Evolutionary conservation across 2,888 invertebrate genomes (phyloP).

Genomic region (Aleiodes leptofemur): DNA sequence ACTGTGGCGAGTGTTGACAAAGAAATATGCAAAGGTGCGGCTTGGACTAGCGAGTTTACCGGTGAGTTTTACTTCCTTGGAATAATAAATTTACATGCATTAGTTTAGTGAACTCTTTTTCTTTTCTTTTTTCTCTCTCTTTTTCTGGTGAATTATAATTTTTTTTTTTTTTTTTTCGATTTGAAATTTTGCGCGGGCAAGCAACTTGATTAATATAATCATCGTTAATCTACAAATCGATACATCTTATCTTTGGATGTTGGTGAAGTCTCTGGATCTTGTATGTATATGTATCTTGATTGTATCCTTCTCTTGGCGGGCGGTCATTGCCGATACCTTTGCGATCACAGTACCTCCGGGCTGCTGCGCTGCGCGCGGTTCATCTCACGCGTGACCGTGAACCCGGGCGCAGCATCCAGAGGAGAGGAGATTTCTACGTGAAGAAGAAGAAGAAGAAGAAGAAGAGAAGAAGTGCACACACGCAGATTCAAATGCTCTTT

Average conservation of each 20-base stretch:
- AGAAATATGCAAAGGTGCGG: constrained; percentile 79
- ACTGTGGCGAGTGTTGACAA: constrained; percentile 80
- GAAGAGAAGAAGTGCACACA: too few relatives aligned
- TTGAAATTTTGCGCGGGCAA: background rate
- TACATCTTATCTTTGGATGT: constrained; percentile 16
- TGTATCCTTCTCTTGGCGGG: constrained; percentile 25
- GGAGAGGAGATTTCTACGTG: too few relatives aligned
- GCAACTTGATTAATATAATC: constrained; percentile 27
- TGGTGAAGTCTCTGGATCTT: constrained; percentile 18
- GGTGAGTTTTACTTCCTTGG: constrained; percentile 63
- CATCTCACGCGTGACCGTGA: constrained; percentile 43
- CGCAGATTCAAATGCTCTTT: too few relatives aligned
- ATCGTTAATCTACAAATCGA: constrained; percentile 25
- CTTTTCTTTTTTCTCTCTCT: background rate
- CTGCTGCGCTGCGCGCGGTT: background rate
- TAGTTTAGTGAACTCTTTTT: background rate
- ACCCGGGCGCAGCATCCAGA: constrained; percentile 26
- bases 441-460: too few relatives aligned
- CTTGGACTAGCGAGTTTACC: constrained; percentile 75
- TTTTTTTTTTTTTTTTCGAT: background rate
- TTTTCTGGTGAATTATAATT: background rate
- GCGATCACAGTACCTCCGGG: constrained; percentile 40
- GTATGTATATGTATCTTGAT: constrained; percentile 17
- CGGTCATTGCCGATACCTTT: constrained; percentile 30
- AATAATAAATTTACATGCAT: constrained; percentile 15